A percentile compares a stretch with the other conserved stretches of the same genome.
phyloP scores from a whole-genome alignment of 2,888 invertebrate species.

The Apoda limacodes region DNA sequence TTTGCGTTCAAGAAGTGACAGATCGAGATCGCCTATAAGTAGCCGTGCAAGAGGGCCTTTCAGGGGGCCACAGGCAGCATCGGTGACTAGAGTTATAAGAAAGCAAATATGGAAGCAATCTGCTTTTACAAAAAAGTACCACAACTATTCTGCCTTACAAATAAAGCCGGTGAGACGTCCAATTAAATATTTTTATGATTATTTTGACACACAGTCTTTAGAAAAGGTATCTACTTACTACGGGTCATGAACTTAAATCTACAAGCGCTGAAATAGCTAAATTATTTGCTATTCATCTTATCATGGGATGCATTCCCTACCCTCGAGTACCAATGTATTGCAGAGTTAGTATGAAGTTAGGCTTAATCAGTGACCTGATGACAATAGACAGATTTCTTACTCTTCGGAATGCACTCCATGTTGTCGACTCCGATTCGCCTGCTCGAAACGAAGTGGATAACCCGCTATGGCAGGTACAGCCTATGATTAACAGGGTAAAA shows the following conservation, averaged over 20 bases:
- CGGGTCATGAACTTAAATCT: conserved; percentile 13
- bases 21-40: conserved; percentile 1
- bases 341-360: conserved; percentile 9
- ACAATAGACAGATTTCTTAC: conserved; percentile 5
- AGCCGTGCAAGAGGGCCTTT: neutral
- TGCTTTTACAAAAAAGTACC: too few species aligned
- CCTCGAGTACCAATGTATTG: too few species aligned
- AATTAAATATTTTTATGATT: conserved; percentile 9
- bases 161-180: conserved; percentile 8
- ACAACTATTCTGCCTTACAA: conserved; percentile 5
- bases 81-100: too few species aligned
- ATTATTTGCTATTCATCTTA: too few species aligned
- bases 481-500: conserved; percentile 16
- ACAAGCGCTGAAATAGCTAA: too few species aligned
- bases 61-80: too few species aligned
- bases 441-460: conserved; percentile 2
- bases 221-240: conserved; percentile 14
- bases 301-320: too few species aligned
- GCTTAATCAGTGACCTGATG: conserved; percentile 5
- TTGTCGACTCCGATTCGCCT: conserved; percentile 8
- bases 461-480: conserved; percentile 17
- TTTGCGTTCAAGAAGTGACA: neutral
- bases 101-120: too few species aligned
- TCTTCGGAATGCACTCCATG: conserved; percentile 13
- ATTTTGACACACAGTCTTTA: conserved; percentile 6